Conservation (phyloP, 2,888 invertebrate genomes). For the Amphimallon solstitiale region DNA sequence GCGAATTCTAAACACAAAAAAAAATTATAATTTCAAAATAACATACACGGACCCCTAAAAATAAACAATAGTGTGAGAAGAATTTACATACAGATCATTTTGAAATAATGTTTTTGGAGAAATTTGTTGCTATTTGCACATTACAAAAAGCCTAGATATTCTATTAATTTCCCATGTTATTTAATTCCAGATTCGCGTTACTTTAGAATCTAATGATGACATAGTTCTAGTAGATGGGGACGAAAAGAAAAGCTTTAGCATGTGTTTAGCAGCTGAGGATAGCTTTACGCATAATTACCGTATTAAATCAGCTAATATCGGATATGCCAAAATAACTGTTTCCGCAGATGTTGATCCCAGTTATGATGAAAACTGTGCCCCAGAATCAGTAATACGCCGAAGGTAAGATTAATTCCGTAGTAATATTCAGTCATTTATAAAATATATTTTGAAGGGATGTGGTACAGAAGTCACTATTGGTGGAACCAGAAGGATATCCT, state of each 20-base stretch:
- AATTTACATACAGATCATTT: no score
- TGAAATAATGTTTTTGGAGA: no score
- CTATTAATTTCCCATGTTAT: background rate
- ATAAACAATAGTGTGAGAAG: no score
- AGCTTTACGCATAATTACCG: slow-evolving; percentile 56
- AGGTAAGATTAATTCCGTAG: slow-evolving; percentile 55
- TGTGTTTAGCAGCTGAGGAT: slow-evolving; percentile 55
- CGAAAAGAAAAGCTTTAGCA: slow-evolving; percentile 49
- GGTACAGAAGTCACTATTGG: slow-evolving; percentile 70
- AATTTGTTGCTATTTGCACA: slow-evolving; percentile 46
- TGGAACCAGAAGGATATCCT: slow-evolving; percentile 79
- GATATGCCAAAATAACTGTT: slow-evolving; percentile 63
- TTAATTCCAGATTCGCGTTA: slow-evolving; percentile 53
- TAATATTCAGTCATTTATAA: slow-evolving; percentile 35
- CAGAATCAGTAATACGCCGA: slow-evolving; percentile 50
- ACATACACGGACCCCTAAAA: no score
- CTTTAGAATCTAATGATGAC: slow-evolving; percentile 52
- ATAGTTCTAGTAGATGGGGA: slow-evolving; percentile 50
- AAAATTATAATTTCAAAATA: no score
- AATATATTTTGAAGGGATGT: slow-evolving; percentile 63
- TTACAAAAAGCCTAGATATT: no score
- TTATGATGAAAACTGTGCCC: slow-evolving; percentile 62
- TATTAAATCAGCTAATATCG: slow-evolving; percentile 54
- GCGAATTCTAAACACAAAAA: no score
- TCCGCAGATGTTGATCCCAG: slow-evolving; percentile 63